A percentile compares a stretch with the other conserved stretches of the same genome.
These are phyloP conservation scores for Epinephelus malabaricus DNA, from an alignment of 2,797 vertebrate species.

Conservation along the genomic window DNA sequence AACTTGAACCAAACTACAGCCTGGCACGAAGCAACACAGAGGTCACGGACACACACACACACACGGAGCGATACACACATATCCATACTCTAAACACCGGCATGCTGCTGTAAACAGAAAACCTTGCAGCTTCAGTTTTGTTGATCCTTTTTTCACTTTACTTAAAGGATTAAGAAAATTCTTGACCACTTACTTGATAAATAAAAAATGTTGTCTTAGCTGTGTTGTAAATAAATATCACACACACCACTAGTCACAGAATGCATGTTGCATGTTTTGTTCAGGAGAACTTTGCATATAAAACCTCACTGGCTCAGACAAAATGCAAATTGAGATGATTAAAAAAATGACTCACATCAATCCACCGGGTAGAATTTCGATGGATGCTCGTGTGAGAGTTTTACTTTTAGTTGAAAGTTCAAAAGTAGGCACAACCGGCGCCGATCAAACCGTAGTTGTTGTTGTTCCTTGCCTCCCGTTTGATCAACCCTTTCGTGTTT, in stretches of 20 bases:
- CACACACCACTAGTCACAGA: not conserved
- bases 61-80: not conserved
- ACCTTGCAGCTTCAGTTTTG: not conserved
- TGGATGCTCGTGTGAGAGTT: not conserved
- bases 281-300: not conserved
- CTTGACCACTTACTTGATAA: not conserved
- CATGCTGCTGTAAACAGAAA: constrained; percentile 7
- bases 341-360: constrained; percentile 2
- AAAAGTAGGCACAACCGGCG: constrained; percentile 34
- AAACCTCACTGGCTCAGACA: not conserved
- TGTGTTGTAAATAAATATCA: not conserved
- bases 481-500: constrained; percentile 55
- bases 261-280: not conserved
- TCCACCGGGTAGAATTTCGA: constrained; percentile 9
- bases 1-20: constrained; percentile 77
- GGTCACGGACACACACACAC: constrained; percentile 33
- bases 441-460: constrained; percentile 21
- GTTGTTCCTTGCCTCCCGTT: constrained; percentile 51
- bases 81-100: constrained; percentile 19
- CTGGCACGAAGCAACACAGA: constrained; percentile 52
- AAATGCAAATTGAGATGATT: constrained; percentile 8
- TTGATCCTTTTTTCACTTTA: constrained; percentile 7
- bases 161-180: not conserved
- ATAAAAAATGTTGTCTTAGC: not conserved
- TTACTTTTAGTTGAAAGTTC: constrained; percentile 42